Percentiles rank a stretch among this genome's conserved stretches.
Evolutionary conservation across 2,888 invertebrate species (phyloP).

Genomic region (Thymelicus acteon): DNA sequence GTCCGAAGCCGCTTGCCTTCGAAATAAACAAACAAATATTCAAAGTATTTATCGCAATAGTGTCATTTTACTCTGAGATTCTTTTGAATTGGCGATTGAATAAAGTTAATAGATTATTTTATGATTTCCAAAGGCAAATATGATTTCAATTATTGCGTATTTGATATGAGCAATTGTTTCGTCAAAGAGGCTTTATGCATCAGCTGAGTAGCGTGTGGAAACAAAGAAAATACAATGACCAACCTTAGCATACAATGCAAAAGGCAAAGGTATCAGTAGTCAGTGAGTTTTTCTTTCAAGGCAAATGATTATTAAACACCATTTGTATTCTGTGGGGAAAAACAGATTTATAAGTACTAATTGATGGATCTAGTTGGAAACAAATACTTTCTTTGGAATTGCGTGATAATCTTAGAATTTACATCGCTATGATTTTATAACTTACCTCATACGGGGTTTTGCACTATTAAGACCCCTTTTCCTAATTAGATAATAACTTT

Average conservation of each 20-base stretch:
- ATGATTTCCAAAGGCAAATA: constrained; percentile 50
- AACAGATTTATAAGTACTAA: background rate
- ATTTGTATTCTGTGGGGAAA: constrained; percentile 1
- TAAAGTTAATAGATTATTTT: constrained; percentile 50
- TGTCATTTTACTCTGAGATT: background rate
- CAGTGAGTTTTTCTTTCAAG: constrained; percentile 17
- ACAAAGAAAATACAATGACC: constrained; percentile 25
- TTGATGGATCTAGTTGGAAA: background rate
- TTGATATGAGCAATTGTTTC: constrained; percentile 16
- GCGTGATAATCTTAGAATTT: background rate
- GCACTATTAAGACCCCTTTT: too few species aligned
- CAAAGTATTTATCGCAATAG: constrained; percentile 14
- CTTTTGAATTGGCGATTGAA: constrained; percentile 15
- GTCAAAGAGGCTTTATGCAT: constrained; percentile 12
- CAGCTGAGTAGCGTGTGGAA: constrained; percentile 13
- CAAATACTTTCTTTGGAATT: background rate
- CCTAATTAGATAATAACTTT: too few species aligned
- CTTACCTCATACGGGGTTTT: too few species aligned
- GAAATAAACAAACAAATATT: constrained; percentile 27
- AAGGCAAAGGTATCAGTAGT: constrained; percentile 16
- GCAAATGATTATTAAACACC: constrained; percentile 15
- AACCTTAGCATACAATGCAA: constrained; percentile 30
- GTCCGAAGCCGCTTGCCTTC: constrained; percentile 60
- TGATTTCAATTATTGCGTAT: constrained; percentile 15
- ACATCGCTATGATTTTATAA: background rate